Evolutionary conservation across 2,888 invertebrate genomes (phyloP).

Genomic region (Drepanosiphum platanoidis): DNA sequence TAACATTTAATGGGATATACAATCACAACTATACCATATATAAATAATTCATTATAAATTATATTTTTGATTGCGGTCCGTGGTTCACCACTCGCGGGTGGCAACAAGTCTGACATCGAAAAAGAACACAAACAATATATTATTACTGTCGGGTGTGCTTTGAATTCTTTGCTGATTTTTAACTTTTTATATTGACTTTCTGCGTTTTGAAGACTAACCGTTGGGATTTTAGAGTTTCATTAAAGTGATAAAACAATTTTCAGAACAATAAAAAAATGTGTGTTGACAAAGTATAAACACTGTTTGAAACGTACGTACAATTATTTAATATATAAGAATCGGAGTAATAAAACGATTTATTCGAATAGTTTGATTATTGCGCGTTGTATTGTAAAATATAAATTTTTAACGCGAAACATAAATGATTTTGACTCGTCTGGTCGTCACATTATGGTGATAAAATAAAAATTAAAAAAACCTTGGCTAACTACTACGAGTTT

Average conservation of each 20-base stretch:
- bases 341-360: too few species aligned
- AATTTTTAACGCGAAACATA: too few species aligned
- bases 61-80: background rate
- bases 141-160: background rate
- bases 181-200: background rate
- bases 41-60: background rate
- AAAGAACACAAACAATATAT: background rate
- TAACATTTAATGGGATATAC: too few species aligned
- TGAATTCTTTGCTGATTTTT: background rate
- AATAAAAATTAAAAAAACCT: too few species aligned
- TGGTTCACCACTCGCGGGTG: background rate
- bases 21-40: background rate
- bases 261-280: background rate
- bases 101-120: slow-evolving; percentile 5
- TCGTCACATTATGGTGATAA: too few species aligned
- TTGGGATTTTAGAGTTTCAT: background rate
- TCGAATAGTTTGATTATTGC: too few species aligned
- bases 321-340: too few species aligned
- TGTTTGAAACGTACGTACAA: too few species aligned
- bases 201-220: background rate
- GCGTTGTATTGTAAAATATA: too few species aligned
- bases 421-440: too few species aligned
- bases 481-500: too few species aligned
- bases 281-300: background rate
- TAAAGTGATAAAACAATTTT: background rate